phyloP scores from a whole-genome alignment of 2,888 invertebrate species.

The Pterobdella sp. region DNA sequence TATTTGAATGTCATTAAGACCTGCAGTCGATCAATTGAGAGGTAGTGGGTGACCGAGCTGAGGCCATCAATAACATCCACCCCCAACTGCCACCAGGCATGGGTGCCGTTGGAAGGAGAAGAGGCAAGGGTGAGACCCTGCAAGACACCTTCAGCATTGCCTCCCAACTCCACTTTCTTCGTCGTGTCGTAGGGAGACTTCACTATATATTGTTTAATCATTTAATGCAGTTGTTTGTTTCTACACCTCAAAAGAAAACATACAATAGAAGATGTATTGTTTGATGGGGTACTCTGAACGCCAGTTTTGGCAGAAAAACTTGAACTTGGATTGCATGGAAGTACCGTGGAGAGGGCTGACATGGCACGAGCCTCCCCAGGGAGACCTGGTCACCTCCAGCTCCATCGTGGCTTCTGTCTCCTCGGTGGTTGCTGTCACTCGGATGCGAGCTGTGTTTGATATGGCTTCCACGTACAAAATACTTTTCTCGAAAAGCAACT shows the following conservation, averaged over 20 bases:
- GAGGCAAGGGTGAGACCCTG: background rate
- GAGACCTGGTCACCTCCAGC: background rate
- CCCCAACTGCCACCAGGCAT: background rate
- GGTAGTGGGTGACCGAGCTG: background rate
- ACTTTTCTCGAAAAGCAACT: background rate
- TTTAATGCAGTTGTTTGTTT: background rate
- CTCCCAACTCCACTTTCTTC: background rate
- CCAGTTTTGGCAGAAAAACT: background rate
- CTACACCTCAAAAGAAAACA: background rate
- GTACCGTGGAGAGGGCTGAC: background rate
- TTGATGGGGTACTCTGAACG: background rate
- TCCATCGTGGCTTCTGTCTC: background rate
- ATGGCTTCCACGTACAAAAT: background rate
- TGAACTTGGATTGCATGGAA: background rate
- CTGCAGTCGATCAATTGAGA: background rate
- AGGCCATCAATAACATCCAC: background rate
- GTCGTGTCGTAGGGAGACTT: background rate
- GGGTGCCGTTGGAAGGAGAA: background rate
- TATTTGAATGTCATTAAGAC: background rate
- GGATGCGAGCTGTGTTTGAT: slow-evolving; percentile 1
- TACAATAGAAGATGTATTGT: background rate
- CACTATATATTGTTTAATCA: background rate
- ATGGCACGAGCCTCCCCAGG: background rate
- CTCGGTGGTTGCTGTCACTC: background rate
- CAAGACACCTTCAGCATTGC: background rate